These are phyloP conservation scores for Gobio occitaniae DNA, from an alignment of 2,797 vertebrate species.

Conservation along the genomic window DNA sequence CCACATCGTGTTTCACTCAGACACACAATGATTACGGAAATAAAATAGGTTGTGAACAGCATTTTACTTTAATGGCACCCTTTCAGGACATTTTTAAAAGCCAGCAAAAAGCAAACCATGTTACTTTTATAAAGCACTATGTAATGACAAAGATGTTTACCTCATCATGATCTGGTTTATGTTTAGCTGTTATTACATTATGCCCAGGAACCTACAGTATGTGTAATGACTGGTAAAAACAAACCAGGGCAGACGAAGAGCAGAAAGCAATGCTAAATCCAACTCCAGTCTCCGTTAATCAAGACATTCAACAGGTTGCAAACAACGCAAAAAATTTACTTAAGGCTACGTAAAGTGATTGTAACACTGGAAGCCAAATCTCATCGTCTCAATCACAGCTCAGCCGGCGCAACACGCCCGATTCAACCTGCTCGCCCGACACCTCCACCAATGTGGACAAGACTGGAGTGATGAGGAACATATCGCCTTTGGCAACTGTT, in stretches of 20 bases:
- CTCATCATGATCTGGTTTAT: neutral
- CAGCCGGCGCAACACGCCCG: conserved; percentile 8
- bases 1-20: neutral
- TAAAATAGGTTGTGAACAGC: neutral
- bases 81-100: neutral
- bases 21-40: neutral
- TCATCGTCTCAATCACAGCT: conserved; percentile 21
- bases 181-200: conserved; percentile 1
- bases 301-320: conserved; percentile 10
- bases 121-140: neutral
- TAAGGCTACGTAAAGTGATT: conserved; percentile 23
- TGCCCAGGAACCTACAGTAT: neutral
- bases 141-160: neutral
- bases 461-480: conserved; percentile 78
- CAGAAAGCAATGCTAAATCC: conserved; percentile 7
- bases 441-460: conserved; percentile 74
- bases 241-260: neutral
- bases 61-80: neutral
- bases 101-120: neutral
- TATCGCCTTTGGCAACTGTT: conserved; percentile 80
- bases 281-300: conserved; percentile 2
- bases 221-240: neutral
- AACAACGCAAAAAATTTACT: neutral
- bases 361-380: conserved; percentile 7
- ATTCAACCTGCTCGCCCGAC: conserved; percentile 58